phyloP scores from a whole-genome alignment of 2,113 vertebrate genomes.

The Struthidea cinerea region DNA sequence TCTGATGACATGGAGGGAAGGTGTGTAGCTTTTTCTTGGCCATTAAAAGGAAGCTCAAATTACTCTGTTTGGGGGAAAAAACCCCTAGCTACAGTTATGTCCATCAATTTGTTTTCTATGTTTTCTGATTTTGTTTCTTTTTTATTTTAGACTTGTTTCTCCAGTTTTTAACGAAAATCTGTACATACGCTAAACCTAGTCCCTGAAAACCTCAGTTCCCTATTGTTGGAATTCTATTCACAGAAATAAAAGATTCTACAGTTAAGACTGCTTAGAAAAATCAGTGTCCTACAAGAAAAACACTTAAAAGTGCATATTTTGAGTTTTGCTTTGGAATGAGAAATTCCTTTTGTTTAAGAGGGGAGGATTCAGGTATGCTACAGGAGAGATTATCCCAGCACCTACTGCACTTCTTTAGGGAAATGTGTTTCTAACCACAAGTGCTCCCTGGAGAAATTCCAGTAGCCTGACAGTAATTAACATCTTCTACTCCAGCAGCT shows the following conservation, averaged over 20 bases:
- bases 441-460: slow-evolving; percentile 61
- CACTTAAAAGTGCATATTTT: background rate
- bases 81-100: background rate
- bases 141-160: background rate
- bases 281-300: background rate
- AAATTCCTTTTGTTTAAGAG: background rate
- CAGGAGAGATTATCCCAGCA: background rate
- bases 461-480: slow-evolving; percentile 62
- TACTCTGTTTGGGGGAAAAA: rapidly evolving
- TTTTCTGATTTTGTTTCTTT: background rate
- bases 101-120: background rate
- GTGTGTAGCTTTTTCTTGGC: background rate
- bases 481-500: slow-evolving; percentile 51
- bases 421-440: slow-evolving; percentile 35
- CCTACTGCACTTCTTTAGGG: background rate
- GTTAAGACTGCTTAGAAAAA: background rate
- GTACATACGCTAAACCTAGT: background rate
- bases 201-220: background rate
- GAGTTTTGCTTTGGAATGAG: background rate
- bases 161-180: background rate
- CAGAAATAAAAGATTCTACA: background rate
- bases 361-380: background rate
- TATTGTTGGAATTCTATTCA: background rate
- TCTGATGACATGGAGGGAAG: background rate
- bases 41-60: background rate